A percentile compares a stretch with the other conserved stretches of the same genome.
Conservation (phyloP, 2,113 vertebrate genomes). For the Megaptera novaeangliae region DNA sequence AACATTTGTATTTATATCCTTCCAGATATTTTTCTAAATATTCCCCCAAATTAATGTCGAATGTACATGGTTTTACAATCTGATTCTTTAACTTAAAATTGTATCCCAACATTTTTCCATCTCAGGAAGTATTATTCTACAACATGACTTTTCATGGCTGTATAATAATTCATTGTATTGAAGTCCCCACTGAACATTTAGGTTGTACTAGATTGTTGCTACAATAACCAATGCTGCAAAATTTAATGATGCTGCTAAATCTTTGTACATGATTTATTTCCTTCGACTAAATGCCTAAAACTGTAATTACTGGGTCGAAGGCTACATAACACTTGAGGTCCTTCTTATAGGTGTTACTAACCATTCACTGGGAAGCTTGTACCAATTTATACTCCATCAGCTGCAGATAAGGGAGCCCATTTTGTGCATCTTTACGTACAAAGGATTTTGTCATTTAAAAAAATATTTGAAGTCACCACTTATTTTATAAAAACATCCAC, state of each 20-base stretch:
- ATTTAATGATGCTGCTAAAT: neutral
- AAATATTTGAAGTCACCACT: neutral
- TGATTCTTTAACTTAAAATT: constrained; percentile 37
- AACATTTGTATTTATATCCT: neutral
- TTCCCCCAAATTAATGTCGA: neutral
- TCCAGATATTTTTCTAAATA: neutral
- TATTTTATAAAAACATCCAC: neutral
- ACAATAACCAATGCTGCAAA: neutral
- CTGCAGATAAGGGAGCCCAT: neutral
- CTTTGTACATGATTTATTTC: neutral
- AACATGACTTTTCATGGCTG: neutral
- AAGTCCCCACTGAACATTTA: neutral
- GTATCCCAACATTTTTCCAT: neutral
- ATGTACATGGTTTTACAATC: neutral
- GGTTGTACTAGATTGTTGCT: neutral
- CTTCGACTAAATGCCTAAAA: neutral
- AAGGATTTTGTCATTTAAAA: neutral
- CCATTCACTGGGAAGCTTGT: neutral
- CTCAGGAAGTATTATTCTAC: neutral
- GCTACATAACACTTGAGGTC: neutral
- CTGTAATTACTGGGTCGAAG: constrained; percentile 23
- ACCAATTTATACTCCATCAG: neutral
- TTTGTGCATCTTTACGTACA: neutral
- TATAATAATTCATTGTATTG: neutral
- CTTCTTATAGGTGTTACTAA: neutral